Conservation (phyloP, 30 jellyfish, hydroid and myxozoan species). For the Aurelia sp. region DNA sequence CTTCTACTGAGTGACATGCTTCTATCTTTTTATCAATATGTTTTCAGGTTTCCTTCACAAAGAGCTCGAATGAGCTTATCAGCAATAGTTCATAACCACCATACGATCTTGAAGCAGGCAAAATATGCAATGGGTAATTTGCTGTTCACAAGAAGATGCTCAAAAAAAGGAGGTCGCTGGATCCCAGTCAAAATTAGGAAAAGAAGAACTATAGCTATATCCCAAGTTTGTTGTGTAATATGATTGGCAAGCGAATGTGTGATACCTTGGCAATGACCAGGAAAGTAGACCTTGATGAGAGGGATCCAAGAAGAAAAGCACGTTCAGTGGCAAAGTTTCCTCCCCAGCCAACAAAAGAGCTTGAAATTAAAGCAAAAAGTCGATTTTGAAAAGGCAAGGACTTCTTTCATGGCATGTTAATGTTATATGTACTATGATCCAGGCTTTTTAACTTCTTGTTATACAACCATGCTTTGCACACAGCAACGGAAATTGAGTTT, state of each 20-base stretch:
- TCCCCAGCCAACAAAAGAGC: constrained; percentile 15
- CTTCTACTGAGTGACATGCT: too few species aligned
- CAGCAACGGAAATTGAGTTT: too few species aligned
- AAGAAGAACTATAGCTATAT: not conserved
- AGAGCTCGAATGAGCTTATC: too few species aligned
- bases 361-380: not conserved
- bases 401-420: not conserved
- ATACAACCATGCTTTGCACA: too few species aligned
- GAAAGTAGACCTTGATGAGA: not conserved
- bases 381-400: not conserved
- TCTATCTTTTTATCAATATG: not conserved
- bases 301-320: not conserved
- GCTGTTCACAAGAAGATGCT: not conserved
- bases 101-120: too few species aligned
- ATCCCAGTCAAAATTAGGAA: not conserved
- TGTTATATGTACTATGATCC: too few species aligned
- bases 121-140: too few species aligned
- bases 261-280: not conserved
- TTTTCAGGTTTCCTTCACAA: not conserved
- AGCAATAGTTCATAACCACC: too few species aligned
- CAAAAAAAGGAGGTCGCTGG: constrained; percentile 1
- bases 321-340: not conserved
- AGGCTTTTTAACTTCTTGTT: too few species aligned
- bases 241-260: not conserved
- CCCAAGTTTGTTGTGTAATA: not conserved